These are phyloP conservation scores for Octodonta nipae DNA, from an alignment of 2,888 invertebrate species.

Conservation along the genomic window DNA sequence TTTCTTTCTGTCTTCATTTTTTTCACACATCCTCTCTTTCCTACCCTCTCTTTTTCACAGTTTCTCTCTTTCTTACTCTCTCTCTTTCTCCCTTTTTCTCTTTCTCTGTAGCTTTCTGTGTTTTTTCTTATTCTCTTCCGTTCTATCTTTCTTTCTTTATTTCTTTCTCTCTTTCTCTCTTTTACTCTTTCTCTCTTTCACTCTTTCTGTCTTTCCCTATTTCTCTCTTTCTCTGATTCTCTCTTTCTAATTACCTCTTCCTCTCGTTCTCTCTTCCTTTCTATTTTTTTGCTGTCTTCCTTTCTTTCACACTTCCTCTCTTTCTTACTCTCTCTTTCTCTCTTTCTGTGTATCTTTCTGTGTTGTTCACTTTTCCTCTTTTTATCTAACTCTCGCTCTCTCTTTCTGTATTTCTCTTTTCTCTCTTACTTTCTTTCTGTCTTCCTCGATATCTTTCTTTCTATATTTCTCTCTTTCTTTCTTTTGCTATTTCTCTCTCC, in stretches of 20 bases:
- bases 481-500: background rate
- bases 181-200: background rate
- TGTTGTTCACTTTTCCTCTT: background rate
- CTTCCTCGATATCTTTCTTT: background rate
- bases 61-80: too few relatives aligned
- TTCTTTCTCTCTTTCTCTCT: too few relatives aligned
- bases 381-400: background rate
- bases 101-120: too few relatives aligned
- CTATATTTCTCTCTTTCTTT: background rate
- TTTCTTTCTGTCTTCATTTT: too few relatives aligned
- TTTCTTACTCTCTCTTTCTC: too few relatives aligned
- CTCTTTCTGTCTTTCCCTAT: too few relatives aligned
- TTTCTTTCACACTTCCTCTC: background rate
- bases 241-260: too few relatives aligned
- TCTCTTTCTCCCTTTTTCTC: too few relatives aligned
- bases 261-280: background rate
- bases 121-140: too few relatives aligned
- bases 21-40: too few relatives aligned
- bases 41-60: too few relatives aligned
- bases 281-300: background rate
- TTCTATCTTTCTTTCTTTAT: too few relatives aligned
- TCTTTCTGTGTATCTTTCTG: background rate
- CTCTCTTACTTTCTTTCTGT: background rate
- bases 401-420: background rate
- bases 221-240: background rate